A percentile compares a stretch with the other conserved stretches of the same genome.
Evolutionary conservation across 2,888 invertebrate genomes (phyloP).

Genomic region (Drosophila anomalata): DNA sequence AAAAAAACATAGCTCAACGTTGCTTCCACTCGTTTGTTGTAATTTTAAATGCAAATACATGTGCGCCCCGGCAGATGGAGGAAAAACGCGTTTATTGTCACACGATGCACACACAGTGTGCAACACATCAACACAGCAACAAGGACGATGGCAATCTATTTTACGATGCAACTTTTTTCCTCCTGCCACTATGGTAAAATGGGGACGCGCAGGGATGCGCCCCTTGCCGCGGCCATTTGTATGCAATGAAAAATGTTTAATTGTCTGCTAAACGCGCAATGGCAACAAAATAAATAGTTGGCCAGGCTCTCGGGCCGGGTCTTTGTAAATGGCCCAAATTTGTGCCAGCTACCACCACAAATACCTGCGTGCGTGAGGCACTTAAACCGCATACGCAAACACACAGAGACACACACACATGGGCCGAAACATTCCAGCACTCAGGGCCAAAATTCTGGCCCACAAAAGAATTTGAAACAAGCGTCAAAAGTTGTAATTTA

Average conservation of each 20-base stretch:
- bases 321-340: slow-evolving; percentile 44
- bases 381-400: slow-evolving; percentile 30
- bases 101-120: slow-evolving; percentile 6
- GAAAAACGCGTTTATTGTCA: slow-evolving; percentile 42
- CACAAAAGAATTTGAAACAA: slow-evolving; percentile 61
- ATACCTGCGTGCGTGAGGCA: slow-evolving; percentile 61
- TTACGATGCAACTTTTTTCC: slow-evolving; percentile 43
- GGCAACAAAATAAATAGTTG: slow-evolving; percentile 62
- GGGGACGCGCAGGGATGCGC: background rate
- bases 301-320: slow-evolving; percentile 18
- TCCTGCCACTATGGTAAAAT: slow-evolving; percentile 1
- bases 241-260: slow-evolving; percentile 76
- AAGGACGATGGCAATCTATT: slow-evolving; percentile 47
- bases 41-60: slow-evolving; percentile 63
- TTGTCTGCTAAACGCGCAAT: slow-evolving; percentile 75
- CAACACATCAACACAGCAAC: slow-evolving; percentile 8
- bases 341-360: slow-evolving; percentile 37
- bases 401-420: slow-evolving; percentile 1
- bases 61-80: slow-evolving; percentile 18
- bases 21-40: slow-evolving; percentile 21
- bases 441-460: slow-evolving; percentile 45
- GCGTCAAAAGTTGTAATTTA: slow-evolving; percentile 71
- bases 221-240: slow-evolving; percentile 53
- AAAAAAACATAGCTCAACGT: slow-evolving; percentile 14
- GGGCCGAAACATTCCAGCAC: background rate